These are phyloP conservation scores for Odontocolon sp. DNA, from an alignment of 2,888 invertebrate species.

Conservation along the genomic window DNA sequence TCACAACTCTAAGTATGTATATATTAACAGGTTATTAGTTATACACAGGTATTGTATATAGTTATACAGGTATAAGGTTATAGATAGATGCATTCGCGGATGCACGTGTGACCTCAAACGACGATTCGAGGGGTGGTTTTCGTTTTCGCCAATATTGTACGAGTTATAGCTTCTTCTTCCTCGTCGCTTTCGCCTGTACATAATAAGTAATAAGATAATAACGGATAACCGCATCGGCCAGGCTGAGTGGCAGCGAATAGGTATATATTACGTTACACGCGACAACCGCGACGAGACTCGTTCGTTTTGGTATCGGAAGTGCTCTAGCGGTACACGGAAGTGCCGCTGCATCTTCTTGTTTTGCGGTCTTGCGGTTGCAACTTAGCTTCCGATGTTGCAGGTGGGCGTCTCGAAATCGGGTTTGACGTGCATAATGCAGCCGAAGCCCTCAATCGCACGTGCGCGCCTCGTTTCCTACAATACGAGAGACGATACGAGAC, in stretches of 20 bases:
- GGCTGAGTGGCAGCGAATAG: not conserved
- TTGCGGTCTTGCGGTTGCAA: slow-evolving; percentile 71
- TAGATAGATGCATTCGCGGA: slow-evolving; percentile 8
- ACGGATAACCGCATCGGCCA: not conserved
- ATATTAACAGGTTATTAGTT: too few relatives aligned
- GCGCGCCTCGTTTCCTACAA: not conserved
- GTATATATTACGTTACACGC: slow-evolving; percentile 8
- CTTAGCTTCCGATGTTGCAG: slow-evolving; percentile 69
- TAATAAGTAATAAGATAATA: slow-evolving; percentile 3
- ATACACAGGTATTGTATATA: too few relatives aligned
- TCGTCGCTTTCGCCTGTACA: not conserved
- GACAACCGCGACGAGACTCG: slow-evolving; percentile 7
- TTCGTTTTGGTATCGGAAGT: slow-evolving; percentile 54
- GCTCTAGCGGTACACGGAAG: slow-evolving; percentile 63
- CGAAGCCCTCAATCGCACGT: slow-evolving; percentile 45
- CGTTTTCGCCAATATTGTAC: slow-evolving; percentile 7
- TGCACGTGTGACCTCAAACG: slow-evolving; percentile 20
- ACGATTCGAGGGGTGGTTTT: not conserved
- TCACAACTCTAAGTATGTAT: too few relatives aligned
- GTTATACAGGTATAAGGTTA: not conserved
- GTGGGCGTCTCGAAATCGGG: slow-evolving; percentile 36
- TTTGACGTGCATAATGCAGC: slow-evolving; percentile 15
- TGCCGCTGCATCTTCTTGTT: slow-evolving; percentile 62
- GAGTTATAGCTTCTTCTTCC: not conserved
- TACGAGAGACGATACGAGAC: slow-evolving; percentile 21